Conservation (phyloP, 2,113 vertebrate species). For the Egretta garzetta region DNA sequence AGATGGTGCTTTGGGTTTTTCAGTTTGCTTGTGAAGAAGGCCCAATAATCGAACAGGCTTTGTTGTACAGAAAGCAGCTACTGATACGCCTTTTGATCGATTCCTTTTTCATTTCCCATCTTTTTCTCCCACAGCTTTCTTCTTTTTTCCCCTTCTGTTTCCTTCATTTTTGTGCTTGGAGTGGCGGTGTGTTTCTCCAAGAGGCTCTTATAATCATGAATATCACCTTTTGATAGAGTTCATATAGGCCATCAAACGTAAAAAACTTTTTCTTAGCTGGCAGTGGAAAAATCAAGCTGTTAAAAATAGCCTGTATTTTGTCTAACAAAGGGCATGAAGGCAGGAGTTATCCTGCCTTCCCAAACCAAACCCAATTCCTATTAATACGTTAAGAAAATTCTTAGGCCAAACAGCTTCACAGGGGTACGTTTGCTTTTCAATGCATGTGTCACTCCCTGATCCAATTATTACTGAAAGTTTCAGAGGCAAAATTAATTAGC, state of each 20-base stretch:
- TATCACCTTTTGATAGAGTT: constrained; percentile 48
- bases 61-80: neutral
- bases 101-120: neutral
- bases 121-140: neutral
- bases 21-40: neutral
- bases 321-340: neutral
- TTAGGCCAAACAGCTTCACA: constrained; percentile 1
- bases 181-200: constrained; percentile 11
- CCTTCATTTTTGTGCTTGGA: constrained; percentile 15
- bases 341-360: neutral
- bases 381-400: constrained; percentile 25
- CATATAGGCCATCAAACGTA: neutral
- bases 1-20: neutral
- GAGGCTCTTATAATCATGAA: constrained; percentile 41
- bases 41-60: neutral
- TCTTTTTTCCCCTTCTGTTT: neutral
- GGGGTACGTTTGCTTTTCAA: constrained; percentile 43
- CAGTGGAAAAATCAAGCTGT: neutral
- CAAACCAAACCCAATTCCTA: neutral
- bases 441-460: constrained; percentile 31
- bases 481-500: constrained; percentile 78
- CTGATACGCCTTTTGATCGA: neutral
- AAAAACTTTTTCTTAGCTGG: neutral
- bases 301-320: constrained; percentile 29
- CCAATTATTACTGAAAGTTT: constrained; percentile 69